phyloP scores from a whole-genome alignment of 2,113 vertebrate genomes.

The Crocuta crocuta region DNA sequence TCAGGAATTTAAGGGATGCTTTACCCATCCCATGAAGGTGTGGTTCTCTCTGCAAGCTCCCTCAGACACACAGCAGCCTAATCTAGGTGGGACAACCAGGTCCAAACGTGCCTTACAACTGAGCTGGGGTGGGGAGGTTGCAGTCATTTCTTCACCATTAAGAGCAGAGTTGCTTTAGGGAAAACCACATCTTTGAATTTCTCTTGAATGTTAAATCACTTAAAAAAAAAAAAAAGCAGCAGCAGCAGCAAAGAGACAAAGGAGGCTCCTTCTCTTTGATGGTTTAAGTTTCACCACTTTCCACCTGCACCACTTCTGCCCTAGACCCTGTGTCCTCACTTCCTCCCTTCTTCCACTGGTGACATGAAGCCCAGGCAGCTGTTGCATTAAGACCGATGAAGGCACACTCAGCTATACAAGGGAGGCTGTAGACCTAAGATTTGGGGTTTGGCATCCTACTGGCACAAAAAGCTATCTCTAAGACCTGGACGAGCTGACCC shows the following conservation, averaged over 20 bases:
- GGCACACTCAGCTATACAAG: no score
- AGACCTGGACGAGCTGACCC: neutral
- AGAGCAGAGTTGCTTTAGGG: neutral
- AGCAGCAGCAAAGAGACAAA: neutral
- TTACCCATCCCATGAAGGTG: neutral
- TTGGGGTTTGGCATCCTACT: neutral
- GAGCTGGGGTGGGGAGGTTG: neutral
- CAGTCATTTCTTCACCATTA: neutral
- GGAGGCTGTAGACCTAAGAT: no score
- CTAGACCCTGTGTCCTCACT: neutral
- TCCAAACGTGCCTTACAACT: neutral
- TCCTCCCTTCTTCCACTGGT: neutral
- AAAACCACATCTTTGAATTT: slow-evolving; percentile 8
- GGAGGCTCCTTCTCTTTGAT: neutral
- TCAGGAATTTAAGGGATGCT: neutral
- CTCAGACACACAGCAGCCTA: neutral
- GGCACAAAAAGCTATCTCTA: neutral
- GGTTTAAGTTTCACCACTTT: neutral
- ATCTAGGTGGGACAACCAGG: neutral
- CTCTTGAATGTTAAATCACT: neutral
- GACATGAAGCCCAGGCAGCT: neutral
- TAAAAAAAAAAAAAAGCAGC: no score
- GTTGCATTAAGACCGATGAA: neutral
- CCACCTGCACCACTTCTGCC: neutral
- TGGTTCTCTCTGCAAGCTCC: neutral